Base-by-base conservation (phyloP, 2,888 invertebrate species). In the Gari tellinella region DNA sequence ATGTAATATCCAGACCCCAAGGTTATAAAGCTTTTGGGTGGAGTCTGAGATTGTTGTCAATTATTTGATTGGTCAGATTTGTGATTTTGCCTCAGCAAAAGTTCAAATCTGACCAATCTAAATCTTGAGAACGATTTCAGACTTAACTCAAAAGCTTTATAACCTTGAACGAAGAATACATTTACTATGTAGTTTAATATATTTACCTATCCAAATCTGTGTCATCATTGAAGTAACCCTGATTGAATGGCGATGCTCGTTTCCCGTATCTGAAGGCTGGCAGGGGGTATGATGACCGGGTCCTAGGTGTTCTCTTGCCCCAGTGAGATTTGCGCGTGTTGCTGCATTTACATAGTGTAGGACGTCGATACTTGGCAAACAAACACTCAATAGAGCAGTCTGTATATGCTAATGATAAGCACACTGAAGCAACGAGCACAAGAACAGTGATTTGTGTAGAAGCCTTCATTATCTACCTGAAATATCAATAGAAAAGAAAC, bases 361-460 rank as follows among this genome's bases (percentile, higher is more conserved):
- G 65, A 38, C 51, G 37, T 43, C 78, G 53, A 52, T 70, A 78
- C 41, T 63, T 63, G 4, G 78, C 78, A 55, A 78, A 73, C 8
- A 78, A 48, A 21, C 78, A 78, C 48, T 78, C 78, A 67, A 78
- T 70, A 4, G 65, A 62, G 46, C 78, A 78, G 64, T 73, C 70
- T 48, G 74, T 61, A 45, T 78, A 78, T 14, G 55, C 49, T 14
- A 73, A 25, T 8, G 57, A 61, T 58, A 73, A 15, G 57, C 73
- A 73, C 37, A 78, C 17, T 10, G 64, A 51, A 43, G 58, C 60
- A 14, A 52, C 78, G 31, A 78, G 48, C n/a, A 76, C 41, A n/a
- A 55, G 40, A 23, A 72, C 56, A 61, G 60, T 60, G 8, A 72
- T 45, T 31, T 61, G 62, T 14, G 45, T 61, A 31, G 58, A 31